Evolutionary conservation across 2,113 vertebrate species (phyloP).

Genomic region (Ictalurus punctatus): DNA sequence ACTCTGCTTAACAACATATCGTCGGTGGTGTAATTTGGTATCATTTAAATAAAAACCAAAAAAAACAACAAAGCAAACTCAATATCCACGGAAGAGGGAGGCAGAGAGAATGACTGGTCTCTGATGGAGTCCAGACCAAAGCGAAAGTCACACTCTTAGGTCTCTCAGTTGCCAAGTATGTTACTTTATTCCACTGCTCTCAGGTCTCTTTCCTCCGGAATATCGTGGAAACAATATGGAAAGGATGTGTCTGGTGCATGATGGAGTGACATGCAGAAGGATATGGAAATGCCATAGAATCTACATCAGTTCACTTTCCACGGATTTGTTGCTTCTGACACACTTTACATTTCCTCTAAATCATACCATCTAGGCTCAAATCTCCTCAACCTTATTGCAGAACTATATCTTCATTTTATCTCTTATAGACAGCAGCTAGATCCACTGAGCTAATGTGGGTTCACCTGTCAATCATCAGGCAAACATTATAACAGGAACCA

Average conservation of each 20-base stretch:
- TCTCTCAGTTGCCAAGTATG: not conserved
- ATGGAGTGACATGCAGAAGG: not conserved
- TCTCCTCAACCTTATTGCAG: not conserved
- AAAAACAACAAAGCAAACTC: not conserved
- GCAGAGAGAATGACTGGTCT: not conserved
- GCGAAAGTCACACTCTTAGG: constrained; percentile 5
- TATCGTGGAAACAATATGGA: constrained; percentile 35
- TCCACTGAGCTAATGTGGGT: not conserved
- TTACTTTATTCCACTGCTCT: constrained; percentile 11
- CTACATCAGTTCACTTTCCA: constrained; percentile 4
- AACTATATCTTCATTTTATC: not conserved
- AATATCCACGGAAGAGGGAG: not conserved
- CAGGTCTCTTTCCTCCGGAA: constrained; percentile 29
- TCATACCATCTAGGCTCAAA: not conserved
- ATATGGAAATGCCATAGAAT: constrained; percentile 32
- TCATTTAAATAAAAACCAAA: not conserved
- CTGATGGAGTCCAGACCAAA: constrained; percentile 13
- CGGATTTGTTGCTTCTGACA: constrained; percentile 8
- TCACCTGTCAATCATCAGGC: not conserved
- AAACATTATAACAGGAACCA: not conserved
- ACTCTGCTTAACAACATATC: constrained; percentile 14
- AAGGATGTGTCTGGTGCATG: constrained; percentile 31
- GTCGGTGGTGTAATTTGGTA: not conserved
- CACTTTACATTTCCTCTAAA: not conserved
- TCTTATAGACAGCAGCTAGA: not conserved